These are phyloP conservation scores for Micronycteris hirsuta DNA, from an alignment of 2,113 vertebrate genomes.

Conservation along the genomic window DNA sequence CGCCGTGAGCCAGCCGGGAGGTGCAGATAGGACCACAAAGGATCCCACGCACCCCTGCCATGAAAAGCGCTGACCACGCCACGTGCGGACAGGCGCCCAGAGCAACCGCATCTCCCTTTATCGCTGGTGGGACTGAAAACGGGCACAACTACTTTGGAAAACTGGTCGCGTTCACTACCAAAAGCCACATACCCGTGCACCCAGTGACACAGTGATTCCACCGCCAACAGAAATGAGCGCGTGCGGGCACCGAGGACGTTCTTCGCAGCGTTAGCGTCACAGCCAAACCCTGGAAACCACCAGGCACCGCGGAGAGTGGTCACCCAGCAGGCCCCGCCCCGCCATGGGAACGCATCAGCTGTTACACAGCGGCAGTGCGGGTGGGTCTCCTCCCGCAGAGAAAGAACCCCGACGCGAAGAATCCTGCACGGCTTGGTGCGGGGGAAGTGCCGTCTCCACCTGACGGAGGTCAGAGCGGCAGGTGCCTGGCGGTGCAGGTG, in stretches of 20 bases:
- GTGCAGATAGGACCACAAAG: background rate
- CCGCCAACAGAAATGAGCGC: background rate
- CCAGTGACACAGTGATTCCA: background rate
- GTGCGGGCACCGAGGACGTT: background rate
- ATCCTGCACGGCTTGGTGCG: rapidly evolving
- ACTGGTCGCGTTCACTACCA: background rate
- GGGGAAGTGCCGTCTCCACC: background rate
- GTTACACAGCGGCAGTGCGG: background rate
- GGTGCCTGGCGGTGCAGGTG: background rate
- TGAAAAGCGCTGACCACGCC: background rate
- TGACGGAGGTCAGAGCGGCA: background rate
- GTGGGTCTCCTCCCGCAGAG: rapidly evolving
- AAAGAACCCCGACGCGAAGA: background rate
- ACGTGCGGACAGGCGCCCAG: background rate
- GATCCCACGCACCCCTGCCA: background rate
- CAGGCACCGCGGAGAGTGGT: background rate
- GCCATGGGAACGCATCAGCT: background rate
- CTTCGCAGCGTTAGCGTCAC: background rate
- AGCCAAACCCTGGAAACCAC: background rate
- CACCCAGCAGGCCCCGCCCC: no score
- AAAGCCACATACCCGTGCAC: background rate
- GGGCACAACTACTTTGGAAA: background rate
- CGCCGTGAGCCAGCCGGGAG: no score
- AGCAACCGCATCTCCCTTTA: rapidly evolving
- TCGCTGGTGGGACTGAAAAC: no score